Evolutionary conservation across 2,797 vertebrate species (phyloP).

Genomic region (Gymnoscopelus microlampas): DNA sequence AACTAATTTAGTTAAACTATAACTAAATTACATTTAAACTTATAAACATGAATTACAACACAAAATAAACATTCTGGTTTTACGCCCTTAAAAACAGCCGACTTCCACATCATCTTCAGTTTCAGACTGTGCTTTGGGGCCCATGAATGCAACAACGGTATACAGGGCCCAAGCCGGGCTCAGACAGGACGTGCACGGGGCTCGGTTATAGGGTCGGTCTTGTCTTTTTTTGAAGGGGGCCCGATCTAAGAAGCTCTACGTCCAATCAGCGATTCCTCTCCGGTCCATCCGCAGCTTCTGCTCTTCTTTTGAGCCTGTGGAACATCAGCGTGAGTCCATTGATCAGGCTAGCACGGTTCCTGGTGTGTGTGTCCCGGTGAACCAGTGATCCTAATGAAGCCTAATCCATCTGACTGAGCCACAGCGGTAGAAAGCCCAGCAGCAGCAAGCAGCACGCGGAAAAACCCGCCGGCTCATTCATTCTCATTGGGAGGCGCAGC

Average conservation of each 20-base stretch:
- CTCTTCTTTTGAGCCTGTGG: conserved; percentile 52
- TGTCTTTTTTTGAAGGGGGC: too few relatives aligned
- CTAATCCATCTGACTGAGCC: conserved; percentile 46
- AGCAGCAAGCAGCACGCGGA: conserved; percentile 35
- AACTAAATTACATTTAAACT: too few relatives aligned
- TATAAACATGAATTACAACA: too few relatives aligned
- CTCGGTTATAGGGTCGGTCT: too few relatives aligned
- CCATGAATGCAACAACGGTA: too few relatives aligned
- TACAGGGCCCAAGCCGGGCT: too few relatives aligned
- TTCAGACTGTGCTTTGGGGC: too few relatives aligned
- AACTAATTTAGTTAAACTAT: too few relatives aligned
- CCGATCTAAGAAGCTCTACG: conserved; percentile 15
- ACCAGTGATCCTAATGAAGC: conserved; percentile 58
- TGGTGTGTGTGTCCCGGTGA: conserved; percentile 42
- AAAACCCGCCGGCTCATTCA: conserved; percentile 49
- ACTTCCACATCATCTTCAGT: background rate
- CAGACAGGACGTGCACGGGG: too few relatives aligned
- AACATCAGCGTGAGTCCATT: conserved; percentile 67
- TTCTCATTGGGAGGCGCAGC: conserved; percentile 66
- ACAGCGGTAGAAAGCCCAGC: conserved; percentile 33
- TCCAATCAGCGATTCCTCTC: conserved; percentile 58
- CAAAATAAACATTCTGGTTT: too few relatives aligned
- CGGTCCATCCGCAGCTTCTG: conserved; percentile 43
- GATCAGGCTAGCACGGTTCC: conserved; percentile 52
- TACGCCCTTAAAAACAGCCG: background rate